Percentiles rank a stretch among this genome's conserved stretches.
Conservation (phyloP, 92 coral and sea anemone genomes). For the Phymanthus crucifer region DNA sequence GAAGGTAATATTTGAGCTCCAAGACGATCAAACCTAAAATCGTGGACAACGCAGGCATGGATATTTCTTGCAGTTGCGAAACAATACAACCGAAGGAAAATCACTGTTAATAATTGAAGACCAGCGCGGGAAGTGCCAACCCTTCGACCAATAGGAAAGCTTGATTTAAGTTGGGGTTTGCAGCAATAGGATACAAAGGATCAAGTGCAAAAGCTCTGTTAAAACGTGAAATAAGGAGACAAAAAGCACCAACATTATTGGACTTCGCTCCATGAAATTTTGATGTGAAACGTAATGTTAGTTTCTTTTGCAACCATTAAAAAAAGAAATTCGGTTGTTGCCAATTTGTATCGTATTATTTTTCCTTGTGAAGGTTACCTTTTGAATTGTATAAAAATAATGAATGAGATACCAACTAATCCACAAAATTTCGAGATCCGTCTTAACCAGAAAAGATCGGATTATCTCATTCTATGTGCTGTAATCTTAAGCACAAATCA, state of each 20-base stretch:
- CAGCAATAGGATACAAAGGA: neutral
- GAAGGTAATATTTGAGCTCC: too few species aligned
- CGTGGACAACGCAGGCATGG: neutral
- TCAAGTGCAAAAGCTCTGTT: neutral
- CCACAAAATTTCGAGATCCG: neutral
- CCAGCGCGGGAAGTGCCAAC: neutral
- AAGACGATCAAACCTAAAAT: neutral
- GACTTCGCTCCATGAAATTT: neutral
- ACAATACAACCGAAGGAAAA: neutral
- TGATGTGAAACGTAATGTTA: neutral
- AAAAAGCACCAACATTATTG: neutral
- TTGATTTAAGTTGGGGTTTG: neutral
- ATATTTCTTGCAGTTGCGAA: neutral
- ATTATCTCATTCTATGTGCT: neutral
- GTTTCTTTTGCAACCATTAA: neutral
- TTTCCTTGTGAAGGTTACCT: neutral
- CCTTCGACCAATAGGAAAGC: conserved; percentile 19
- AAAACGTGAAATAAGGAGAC: neutral
- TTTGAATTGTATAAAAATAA: neutral
- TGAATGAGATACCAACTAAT: neutral
- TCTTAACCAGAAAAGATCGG: neutral
- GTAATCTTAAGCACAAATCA: neutral
- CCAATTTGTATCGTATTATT: neutral
- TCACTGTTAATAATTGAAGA: conserved; percentile 37
- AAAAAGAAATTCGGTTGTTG: neutral